Evolutionary conservation across 2,888 invertebrate species (phyloP), one percentile per base, ranked within the genome.

Genomic region (Leptinotarsa rubiginosa): DNA sequence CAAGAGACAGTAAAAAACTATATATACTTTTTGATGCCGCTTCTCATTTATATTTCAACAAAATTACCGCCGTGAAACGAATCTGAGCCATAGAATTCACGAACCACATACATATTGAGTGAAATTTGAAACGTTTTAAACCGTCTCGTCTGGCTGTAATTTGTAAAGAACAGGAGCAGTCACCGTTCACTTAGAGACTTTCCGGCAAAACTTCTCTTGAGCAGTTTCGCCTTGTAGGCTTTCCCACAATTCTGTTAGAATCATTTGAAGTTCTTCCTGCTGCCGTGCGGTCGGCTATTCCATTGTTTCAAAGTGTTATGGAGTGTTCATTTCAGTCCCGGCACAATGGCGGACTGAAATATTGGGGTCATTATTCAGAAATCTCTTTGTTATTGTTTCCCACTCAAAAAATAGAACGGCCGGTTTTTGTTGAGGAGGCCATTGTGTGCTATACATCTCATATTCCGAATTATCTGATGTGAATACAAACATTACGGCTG

Each of bases 331-430:
- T 84, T 83, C 82, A 76, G 79, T 72, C 75, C 78, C 71, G 77
- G 80, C 77, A 83, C 84, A 84, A 84, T 83, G 81, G 80, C 75
- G 79, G 78, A 80, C 78, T 84, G 84, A 85, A 83, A 84, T 85
- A 85, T 84, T 78, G 81, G 77, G 80, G 81, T 81, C 83, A 83
- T 84, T 84, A 83, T 83, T 84, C 78, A 82, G 79, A 72, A 75
- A 77, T 76, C 79, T 79, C 80, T 79, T 81, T 81, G 80, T 81
- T 81, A 77, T 79, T 79, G 77, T 75, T 75, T 76, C 72, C 78
- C 62, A 78, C 78, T 79, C 77, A 79, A 67, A 50, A 80, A 80
- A 81, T 80, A 73, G 70, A 68, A 69, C 47, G 56, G 69, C 41
- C 52, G 70, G 73, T 77, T 74, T 78, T 70, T 65, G 66, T 50